phyloP scores from a whole-genome alignment of 2,797 vertebrate genomes.

The Gobio occitaniae region DNA sequence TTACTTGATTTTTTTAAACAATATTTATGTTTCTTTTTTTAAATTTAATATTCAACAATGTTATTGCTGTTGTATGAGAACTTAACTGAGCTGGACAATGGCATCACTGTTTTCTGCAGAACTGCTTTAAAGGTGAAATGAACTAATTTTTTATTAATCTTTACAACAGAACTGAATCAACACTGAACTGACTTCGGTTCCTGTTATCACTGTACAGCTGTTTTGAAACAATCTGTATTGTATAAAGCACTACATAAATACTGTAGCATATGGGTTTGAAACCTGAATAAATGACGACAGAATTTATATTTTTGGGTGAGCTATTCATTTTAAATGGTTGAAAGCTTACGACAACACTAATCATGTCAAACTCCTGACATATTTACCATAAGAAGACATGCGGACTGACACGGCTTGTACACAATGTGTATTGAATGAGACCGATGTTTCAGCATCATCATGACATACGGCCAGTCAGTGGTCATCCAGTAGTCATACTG shows the following conservation, averaged over 20 bases:
- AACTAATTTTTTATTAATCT: too few species aligned
- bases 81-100: too few species aligned
- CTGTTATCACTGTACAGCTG: too few species aligned
- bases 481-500: conserved; percentile 42
- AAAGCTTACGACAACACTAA: background rate
- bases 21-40: background rate
- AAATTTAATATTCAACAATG: too few species aligned
- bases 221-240: too few species aligned
- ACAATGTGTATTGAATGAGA: conserved; percentile 29
- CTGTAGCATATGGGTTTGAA: background rate
- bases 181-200: too few species aligned
- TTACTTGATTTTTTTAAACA: background rate
- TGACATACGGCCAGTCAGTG: background rate
- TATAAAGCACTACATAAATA: too few species aligned
- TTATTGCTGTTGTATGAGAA: too few species aligned
- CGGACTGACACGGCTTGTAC: background rate
- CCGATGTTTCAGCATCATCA: background rate
- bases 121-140: too few species aligned
- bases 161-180: too few species aligned
- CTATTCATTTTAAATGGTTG: background rate
- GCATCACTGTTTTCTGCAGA: too few species aligned
- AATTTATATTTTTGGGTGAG: background rate
- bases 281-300: background rate
- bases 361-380: background rate
- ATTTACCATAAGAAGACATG: background rate